Conservation (phyloP, 2,113 vertebrate species). For the Emydura subglobosa region DNA sequence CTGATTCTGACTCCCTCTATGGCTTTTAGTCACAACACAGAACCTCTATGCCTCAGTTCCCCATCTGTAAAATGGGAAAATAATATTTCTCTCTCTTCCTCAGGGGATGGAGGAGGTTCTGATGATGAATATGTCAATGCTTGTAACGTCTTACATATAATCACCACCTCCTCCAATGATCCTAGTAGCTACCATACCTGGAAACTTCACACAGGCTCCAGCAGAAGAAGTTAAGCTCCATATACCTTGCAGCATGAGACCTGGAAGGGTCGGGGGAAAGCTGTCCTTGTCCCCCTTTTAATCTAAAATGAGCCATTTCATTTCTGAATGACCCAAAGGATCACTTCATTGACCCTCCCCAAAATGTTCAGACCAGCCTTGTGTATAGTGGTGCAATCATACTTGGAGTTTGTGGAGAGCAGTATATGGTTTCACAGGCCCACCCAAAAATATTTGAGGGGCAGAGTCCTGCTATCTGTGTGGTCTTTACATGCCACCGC, state of each 20-base stretch:
- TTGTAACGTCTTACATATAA: background rate
- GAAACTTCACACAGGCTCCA: background rate
- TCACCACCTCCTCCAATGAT: background rate
- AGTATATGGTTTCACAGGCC: background rate
- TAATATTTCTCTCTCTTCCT: background rate
- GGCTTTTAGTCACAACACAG: background rate
- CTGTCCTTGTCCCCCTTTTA: background rate
- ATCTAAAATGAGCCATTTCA: background rate
- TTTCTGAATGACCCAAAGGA: rapidly evolving
- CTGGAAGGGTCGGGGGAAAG: background rate
- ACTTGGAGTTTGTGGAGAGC: background rate
- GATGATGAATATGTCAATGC: background rate
- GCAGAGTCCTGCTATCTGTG: background rate
- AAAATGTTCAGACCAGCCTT: background rate
- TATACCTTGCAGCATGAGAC: background rate
- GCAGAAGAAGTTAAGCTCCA: background rate
- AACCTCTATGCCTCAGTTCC: background rate
- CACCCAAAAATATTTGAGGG: background rate
- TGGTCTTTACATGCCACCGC: background rate
- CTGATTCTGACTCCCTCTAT: background rate
- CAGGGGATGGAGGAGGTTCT: background rate
- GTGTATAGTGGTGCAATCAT: background rate
- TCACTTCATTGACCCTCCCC: background rate
- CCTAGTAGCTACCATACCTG: background rate
- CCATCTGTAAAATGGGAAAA: background rate